Base-by-base conservation (phyloP, 2,888 invertebrate species). In the Lagria hirta region DNA sequence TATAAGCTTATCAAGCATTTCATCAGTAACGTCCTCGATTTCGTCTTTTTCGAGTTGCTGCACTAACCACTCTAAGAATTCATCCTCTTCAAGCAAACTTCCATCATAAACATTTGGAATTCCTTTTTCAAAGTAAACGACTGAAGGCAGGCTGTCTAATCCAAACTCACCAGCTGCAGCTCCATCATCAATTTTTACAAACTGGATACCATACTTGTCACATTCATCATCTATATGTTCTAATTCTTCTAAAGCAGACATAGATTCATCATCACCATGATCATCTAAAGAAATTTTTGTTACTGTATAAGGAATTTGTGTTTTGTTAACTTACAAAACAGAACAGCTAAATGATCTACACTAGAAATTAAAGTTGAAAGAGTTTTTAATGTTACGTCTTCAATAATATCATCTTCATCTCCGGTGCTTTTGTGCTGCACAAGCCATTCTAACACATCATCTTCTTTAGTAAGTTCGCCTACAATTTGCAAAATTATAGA, bases 141-240 rank as follows among this genome's bases (percentile, higher is more conserved):
- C 86, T 28, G 89, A 80, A 12, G 94, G 94, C 36, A 77, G 58
- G 33, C 80, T 75, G 61, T 92, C 90, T 57, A 94, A 86, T 52
- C 94, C 94, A 70, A 87, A 94, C 49, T 89, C 87, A 52, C 79
- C 80, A 34, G 89, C 88, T n/a, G 90, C 88, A 56, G 82, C 82
- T 22, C 79, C 75, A 69, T 94, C 92, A 63, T 92, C 92, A 56
- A 93, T 92, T 74, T 93, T 93, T 23, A 93, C 93, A 69, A 94
- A 92, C 69, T 91, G 90, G 59, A 94, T 93, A 45, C 91, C 91
- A 64, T 90, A 88, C 60, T 87, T 86, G 71, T 92, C 92, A 68
- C 90, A 91, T 70, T 93, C 93, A 70, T 93, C 92, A 70, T 93
- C 93, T 63, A 94, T 93, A 73, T 90, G 91, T 73, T 93, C 93